Evolutionary conservation across 92 coral and sea anemone species (phyloP).

Genomic region (Epizoanthus ramosus): DNA sequence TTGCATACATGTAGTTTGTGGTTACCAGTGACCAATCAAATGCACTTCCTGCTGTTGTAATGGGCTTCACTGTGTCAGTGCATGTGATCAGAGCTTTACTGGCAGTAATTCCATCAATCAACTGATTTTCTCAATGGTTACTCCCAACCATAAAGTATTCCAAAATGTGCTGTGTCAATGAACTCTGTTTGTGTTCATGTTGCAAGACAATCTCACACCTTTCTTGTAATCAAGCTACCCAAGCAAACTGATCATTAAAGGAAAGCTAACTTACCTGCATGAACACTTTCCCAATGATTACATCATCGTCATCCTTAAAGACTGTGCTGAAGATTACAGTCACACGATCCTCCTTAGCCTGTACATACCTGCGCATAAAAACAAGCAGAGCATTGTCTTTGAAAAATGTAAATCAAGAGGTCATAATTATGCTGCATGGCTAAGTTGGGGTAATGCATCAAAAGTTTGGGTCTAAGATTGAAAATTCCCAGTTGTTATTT

Average conservation of each 20-base stretch:
- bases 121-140: too few relatives aligned
- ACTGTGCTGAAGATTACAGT: slow-evolving; percentile 97
- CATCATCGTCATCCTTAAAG: slow-evolving; percentile 96
- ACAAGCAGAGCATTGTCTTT: background rate
- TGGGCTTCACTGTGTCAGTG: too few relatives aligned
- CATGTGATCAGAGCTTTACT: too few relatives aligned
- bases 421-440: background rate
- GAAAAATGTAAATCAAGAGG: background rate
- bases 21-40: too few relatives aligned
- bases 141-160: too few relatives aligned
- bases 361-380: slow-evolving; percentile 73
- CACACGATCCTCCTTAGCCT: slow-evolving; percentile 93
- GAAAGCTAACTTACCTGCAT: slow-evolving; percentile 75
- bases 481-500: background rate
- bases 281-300: slow-evolving; percentile 94
- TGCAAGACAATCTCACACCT: too few relatives aligned
- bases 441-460: background rate
- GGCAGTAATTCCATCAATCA: too few relatives aligned
- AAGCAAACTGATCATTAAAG: background rate
- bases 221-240: background rate
- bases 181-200: too few relatives aligned
- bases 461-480: background rate
- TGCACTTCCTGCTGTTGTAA: too few relatives aligned
- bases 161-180: too few relatives aligned
- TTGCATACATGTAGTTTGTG: too few relatives aligned